Evolutionary conservation across 2,113 vertebrate species (phyloP), one percentile per base, ranked within the genome.

Genomic region (Sclerurus mexicanus): DNA sequence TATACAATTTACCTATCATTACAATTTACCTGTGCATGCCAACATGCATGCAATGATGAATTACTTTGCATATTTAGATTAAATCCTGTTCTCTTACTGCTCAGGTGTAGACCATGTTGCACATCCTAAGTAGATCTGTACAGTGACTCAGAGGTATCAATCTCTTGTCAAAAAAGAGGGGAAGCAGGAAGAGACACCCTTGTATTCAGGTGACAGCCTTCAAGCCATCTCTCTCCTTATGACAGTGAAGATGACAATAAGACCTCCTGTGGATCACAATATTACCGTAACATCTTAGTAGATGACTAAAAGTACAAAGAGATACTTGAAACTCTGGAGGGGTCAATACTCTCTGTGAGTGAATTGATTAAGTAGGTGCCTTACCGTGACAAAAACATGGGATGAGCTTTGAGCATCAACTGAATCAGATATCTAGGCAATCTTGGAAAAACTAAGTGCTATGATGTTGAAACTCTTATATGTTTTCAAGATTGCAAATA

Each of bases 401-500:
- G 28, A 13, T 56, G 24, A 91, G 33, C 33, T 64, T 89, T 73
- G n/a, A 85, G 49, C 67, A 73, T 53, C 58, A 79, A 28, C 31
- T 69, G n/a, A 85, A 23, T 37, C 72, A 72, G 23, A 12, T 33
- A 56, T 13, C 67, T 50, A 79, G 42, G 44, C 30, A 44, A 56
- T 60, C 68, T 84, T 20, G 10, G 75, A 64, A 85, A 59, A 68
- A 20, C 14, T 71, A 60, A 92, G 84, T 63, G 52, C 42, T 83
- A 7, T 44, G 18, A 44, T 49, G 47, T 59, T 52, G 25, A 77
- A 90, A 71, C 31, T 84, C 30, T 44, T 24, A 12, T 0, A 12
- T 19, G 30, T 78, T 95, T 87, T 74, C 56, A 80, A 90, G 82
- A 75, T 63, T 94, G 76, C 39, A 96, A 94, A 93, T 93, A 93